Evolutionary conservation across 1,140 invertebrate genomes (phyloP), one percentile per base, ranked within the genome.

Genomic region (Mesaphorura yosii): DNA sequence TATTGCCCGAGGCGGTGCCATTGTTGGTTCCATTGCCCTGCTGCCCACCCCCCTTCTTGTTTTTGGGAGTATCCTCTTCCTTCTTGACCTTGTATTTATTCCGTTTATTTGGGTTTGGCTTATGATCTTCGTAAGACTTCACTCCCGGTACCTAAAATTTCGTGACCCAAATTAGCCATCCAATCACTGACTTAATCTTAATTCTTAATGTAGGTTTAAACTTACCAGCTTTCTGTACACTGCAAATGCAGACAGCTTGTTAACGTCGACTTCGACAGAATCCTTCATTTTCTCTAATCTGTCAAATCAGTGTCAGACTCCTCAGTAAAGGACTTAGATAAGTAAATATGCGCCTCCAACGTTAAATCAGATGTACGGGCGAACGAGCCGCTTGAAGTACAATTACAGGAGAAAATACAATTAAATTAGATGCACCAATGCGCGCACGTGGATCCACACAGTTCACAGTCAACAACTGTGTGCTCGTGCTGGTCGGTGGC

Each of bases 71-170:
- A 34, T 34, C n/a, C 31, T 34, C n/a, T 34, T 34, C 10, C 31
- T 34, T 34, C 31, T 34, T 34, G 10, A 10, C n/a, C n/a, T 39
- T 50, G 12, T 25, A 3, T 20, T 19, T 4, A 34, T 49, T 34
- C 12, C 29, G n/a, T 49, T 49, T 42, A 45, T 17, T 48, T 12
- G 15, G 27, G 10, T 22, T 14, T 14, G 10, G 5, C 14, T 34
- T 31, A 31, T 31, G 10, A 46, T 60, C 55, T 55, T 55, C 22
- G 39, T 61, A 61, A 1, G 37, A 51, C 39, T 55, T 58, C 3
- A 61, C 54, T 3, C 59, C 59, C 12, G 59, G 59, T 53, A 61
- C 48, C 59, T 61, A 17, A 38, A 50, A 25, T 34, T 10, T 34
- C 14, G 5, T n/a, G n/a, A n/a, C n/a, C n/a, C n/a, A 29, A 34